Evolutionary conservation across 2,888 invertebrate species (phyloP), one percentile per base, ranked within the genome.

Genomic region (Helicoverpa assulta): DNA sequence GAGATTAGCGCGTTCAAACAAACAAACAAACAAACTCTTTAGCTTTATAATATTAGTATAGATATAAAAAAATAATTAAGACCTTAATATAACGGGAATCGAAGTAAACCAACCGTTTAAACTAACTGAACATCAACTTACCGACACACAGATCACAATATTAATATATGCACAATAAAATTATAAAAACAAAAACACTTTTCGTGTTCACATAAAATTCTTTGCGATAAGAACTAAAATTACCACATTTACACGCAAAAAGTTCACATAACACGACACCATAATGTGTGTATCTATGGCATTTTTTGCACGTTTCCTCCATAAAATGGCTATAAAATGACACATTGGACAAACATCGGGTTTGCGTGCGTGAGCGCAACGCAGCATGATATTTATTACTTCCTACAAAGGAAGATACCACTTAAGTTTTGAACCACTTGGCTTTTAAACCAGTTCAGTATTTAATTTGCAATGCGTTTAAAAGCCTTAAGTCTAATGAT

Each of bases 271-370:
- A 80, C 65, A 71, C 65, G 52, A 70, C 63, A 66, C 71, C 76
- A 56, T 74, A 72, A 79, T 68, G 72, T 74, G 73, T 68, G 54
- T 76, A 81, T 83, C 72, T 82, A 69, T 67, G 65, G 64, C 58
- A 70, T 73, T 81, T 82, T 83, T 83, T 82, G 73, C 75, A 73
- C 78, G 74, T 77, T 78, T 85, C 85, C 84, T 72, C 77, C 58
- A 83, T 85, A 84, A 84, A 84, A 83, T 78, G 56, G 40, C 65
- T 74, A 80, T 78, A 71, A 78, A 76, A 69, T 75, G 82, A 73
- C 82, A 82, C 70, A 67, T 70, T 81, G 71, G 63, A 69, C 66
- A 72, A 68, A 78, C 73, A 79, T 72, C 71, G 67, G 43, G 50
- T 64, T 55, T 63, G 71, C 62, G 70, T 75, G 81, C 74, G 81